Conservation (phyloP, 2,113 vertebrate species). For the Petromus typicus region DNA sequence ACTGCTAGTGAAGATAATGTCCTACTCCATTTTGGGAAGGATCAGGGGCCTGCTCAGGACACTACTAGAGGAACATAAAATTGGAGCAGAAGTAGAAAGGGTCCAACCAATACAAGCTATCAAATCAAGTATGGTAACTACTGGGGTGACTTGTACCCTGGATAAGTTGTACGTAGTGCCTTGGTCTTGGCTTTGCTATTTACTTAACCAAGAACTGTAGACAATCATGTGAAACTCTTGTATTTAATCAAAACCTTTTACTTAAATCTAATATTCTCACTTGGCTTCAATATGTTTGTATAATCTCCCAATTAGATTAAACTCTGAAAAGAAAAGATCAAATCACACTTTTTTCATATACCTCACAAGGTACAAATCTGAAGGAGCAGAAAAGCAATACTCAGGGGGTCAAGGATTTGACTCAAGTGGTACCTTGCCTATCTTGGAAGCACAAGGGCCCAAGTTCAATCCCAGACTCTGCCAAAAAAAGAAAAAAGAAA, state of each 20-base stretch:
- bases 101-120: not conserved
- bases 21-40: not conserved
- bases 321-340: not conserved
- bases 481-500: too few relatives aligned
- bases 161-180: rapidly evolving
- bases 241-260: not conserved
- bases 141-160: too few relatives aligned
- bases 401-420: too few relatives aligned
- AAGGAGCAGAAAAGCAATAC: not conserved
- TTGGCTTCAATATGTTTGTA: not conserved
- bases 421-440: too few relatives aligned
- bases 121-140: too few relatives aligned
- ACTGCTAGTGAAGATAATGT: rapidly evolving
- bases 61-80: rapidly evolving
- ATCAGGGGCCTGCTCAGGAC: rapidly evolving
- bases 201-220: not conserved
- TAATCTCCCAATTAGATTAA: not conserved
- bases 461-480: too few relatives aligned
- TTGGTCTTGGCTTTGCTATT: too few relatives aligned
- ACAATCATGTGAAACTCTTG: not conserved
- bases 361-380: not conserved
- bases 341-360: not conserved
- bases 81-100: rapidly evolving
- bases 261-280: not conserved
- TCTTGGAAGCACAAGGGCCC: too few relatives aligned